Base-by-base conservation (phyloP, 2,113 vertebrate species). In the Paradisaea rubra region DNA sequence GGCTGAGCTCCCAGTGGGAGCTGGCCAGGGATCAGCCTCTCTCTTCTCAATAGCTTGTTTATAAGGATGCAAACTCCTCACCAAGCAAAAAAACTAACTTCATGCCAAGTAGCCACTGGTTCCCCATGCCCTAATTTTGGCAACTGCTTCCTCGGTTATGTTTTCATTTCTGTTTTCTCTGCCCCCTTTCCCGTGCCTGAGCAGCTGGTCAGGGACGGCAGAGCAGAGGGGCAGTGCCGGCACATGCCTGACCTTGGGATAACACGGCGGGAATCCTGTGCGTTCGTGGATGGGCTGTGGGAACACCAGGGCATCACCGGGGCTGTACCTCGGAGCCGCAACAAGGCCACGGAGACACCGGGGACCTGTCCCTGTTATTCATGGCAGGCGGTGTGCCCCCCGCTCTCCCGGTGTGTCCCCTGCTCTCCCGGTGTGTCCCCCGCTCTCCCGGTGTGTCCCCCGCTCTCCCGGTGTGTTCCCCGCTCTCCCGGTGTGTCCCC, bases 231-330 rank as follows among this genome's bases (percentile, higher is more conserved):
- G 20, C 7, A 2, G 42, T 0, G 45, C 47, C 0, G 1, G 53
- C 25, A 12, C 39, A 6, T 6, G 25, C 10, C 45, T 11, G 56
- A 24, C n/a, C 13, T 45, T 2, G 10, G 37, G 17, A 5, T 5
- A 39, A 7, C 0, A 0, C 0, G 0, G 30, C 5, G 21, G 23
- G 24, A n/a, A 7, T 9, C 28, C 54, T 2, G 39, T 1, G 30
- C 4, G 1, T 9, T 19, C 9, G 11, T 0, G 24, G 60, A 0
- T 1, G 56, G 65, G 60, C 64, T 69, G 69, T 2, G 28, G 27
- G 33, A 39, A 18, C 59, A 49, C 4, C 66, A 0, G 23, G 21
- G 31, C 42, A n/a, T 4, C n/a, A 1, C 10, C 9, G 3, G 27
- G 45, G 42, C 65, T 33, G 54, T 2, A 4, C 47, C 0, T 27